Conservation (phyloP, 2,888 invertebrate genomes). For the Drosophila meridionalis region DNA sequence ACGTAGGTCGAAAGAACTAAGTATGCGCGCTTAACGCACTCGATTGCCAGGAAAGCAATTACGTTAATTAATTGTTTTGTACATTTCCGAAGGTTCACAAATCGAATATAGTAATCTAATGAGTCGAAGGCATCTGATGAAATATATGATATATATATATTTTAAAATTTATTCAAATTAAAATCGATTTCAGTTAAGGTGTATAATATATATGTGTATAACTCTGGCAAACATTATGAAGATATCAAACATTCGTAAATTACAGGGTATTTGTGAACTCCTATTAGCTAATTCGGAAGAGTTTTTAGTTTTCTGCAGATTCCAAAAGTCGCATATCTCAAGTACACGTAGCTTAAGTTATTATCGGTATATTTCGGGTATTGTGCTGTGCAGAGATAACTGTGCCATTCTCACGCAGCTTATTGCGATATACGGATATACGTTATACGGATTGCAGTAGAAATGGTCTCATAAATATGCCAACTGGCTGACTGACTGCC, state of each 20-base stretch:
- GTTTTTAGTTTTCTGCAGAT: slow-evolving; percentile 1
- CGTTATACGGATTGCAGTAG: slow-evolving; percentile 54
- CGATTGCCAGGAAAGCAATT: background rate
- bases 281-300: no score
- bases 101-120: background rate
- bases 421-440: slow-evolving; percentile 27
- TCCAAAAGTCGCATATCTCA: slow-evolving; percentile 15
- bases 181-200: background rate
- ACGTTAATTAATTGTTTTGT: background rate
- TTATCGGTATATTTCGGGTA: slow-evolving; percentile 31
- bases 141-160: background rate
- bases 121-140: background rate
- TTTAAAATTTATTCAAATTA: background rate
- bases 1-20: background rate
- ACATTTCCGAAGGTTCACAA: background rate
- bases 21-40: background rate
- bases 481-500: slow-evolving; percentile 47
- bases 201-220: background rate
- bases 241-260: background rate
- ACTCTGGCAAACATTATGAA: no score
- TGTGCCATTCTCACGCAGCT: slow-evolving; percentile 77
- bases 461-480: slow-evolving; percentile 72
- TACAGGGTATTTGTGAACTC: slow-evolving; percentile 5
- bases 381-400: slow-evolving; percentile 45
- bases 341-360: slow-evolving; percentile 11